Conservation (phyloP, 2,113 vertebrate species). For the Eudorcas thomsonii region DNA sequence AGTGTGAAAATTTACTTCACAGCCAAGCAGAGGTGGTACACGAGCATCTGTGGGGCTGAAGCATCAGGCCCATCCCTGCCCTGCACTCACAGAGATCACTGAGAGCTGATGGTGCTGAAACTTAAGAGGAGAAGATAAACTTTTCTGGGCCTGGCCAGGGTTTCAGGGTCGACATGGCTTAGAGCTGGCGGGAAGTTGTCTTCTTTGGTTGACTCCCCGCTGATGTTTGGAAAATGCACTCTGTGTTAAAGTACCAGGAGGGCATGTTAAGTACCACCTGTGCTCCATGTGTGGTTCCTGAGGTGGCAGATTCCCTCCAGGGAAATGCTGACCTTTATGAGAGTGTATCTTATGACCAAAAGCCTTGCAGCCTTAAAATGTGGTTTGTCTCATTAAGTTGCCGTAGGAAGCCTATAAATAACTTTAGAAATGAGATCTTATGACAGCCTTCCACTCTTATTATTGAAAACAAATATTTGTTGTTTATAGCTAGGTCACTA, state of each 20-base stretch:
- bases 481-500: not conserved
- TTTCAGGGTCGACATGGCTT: not conserved
- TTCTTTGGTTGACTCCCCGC: not conserved
- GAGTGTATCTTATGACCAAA: not conserved
- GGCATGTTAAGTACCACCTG: not conserved
- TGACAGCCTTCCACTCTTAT: not conserved
- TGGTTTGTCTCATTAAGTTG: not conserved
- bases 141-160: not conserved
- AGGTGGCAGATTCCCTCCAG: not conserved
- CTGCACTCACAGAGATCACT: fast-evolving
- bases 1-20: not conserved
- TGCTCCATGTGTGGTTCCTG: fast-evolving
- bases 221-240: not conserved
- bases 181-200: fast-evolving
- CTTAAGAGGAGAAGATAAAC: not conserved
- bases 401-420: not conserved
- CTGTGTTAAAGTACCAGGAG: no score
- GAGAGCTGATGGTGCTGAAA: not conserved
- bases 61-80: not conserved
- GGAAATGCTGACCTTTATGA: not conserved
- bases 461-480: not conserved
- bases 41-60: no score
- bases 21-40: not conserved
- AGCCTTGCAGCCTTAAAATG: not conserved
- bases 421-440: not conserved